Evolutionary conservation across 2,888 invertebrate genomes (phyloP), one percentile per base, ranked within the genome.

Genomic region (Agapetus fuscipes): DNA sequence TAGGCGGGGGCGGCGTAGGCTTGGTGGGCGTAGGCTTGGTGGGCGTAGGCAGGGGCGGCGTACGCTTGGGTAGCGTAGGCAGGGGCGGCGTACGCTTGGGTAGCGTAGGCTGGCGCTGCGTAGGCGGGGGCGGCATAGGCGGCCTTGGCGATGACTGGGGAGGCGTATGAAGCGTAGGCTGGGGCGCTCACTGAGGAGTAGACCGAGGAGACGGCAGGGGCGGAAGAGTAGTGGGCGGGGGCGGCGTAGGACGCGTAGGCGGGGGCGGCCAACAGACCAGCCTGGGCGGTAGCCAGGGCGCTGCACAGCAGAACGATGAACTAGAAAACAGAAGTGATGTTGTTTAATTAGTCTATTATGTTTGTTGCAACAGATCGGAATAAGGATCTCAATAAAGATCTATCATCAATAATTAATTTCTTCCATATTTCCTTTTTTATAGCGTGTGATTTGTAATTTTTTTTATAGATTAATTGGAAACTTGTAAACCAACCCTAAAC

Each of bases 191-290:
- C 34, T 20, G 49, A 54, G 41, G 51, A 45, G 45, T 52, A 46
- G 35, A 50, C 50, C 3, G 46, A 54, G 1, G 58, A 55, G 6
- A 59, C 58, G 9, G 54, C 56, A 3, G 59, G 59, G 6, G 60
- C 58, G 12, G 25, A 37, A 44, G 34, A 52, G 35, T 46, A 50
- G 34, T 24, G 25, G 46, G 44, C 52, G 12, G 53, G 50, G 38
- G 57, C 56, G 30, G 52, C 55, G 37, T 50, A 48, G 13, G 57
- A 46, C 32, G 54, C 54, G 35, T 56, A 29, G 17, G 41, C 38
- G 10, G 36, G 43, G 10, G 32, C 36, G 12, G 44, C 45, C 35
- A 34, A 30, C 4, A 39, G 14, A 29, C 48, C 45, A 32, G 48
- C 48, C 17, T 46, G 43, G 33, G 44, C 46, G 34, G 46, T 36